A percentile compares a stretch with the other conserved stretches of the same genome.
phyloP scores from a whole-genome alignment of 2,888 invertebrate species.

The Ophion ellenae region DNA sequence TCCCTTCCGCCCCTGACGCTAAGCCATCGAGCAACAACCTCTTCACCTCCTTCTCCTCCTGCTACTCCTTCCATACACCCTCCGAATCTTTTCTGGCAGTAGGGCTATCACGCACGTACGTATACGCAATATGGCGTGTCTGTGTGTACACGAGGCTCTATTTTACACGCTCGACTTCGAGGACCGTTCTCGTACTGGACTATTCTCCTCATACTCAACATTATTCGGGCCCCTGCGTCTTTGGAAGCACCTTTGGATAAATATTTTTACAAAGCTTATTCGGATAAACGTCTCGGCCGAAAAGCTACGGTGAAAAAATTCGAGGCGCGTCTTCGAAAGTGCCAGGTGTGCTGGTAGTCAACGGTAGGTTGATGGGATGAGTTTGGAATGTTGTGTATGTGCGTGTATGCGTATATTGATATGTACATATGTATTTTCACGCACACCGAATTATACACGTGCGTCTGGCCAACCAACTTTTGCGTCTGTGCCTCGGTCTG shows the following conservation, averaged over 20 bases:
- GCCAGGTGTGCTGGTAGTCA: background rate
- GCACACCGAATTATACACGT: constrained; percentile 61
- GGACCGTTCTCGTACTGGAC: background rate
- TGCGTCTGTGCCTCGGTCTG: constrained; percentile 62
- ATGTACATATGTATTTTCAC: constrained; percentile 32
- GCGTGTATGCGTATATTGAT: background rate
- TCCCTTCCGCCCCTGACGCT: constrained; percentile 19
- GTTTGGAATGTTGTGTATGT: background rate
- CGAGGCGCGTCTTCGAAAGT: background rate
- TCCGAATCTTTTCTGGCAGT: constrained; percentile 62
- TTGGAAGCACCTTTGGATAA: background rate
- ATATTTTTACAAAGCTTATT: background rate
- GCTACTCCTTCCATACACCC: constrained; percentile 60
- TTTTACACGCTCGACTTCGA: background rate
- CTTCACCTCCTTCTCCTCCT: background rate
- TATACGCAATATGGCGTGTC: constrained; percentile 47
- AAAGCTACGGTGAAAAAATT: background rate
- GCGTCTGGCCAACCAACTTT: constrained; percentile 70
- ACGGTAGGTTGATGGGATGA: background rate
- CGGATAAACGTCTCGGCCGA: background rate
- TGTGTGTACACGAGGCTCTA: constrained; percentile 29
- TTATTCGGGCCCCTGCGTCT: background rate
- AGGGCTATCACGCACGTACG: constrained; percentile 56
- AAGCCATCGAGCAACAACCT: constrained; percentile 39
- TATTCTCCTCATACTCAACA: too few species aligned